Conservation (phyloP, 2,888 invertebrate species). For the Parascotia fuliginaria region DNA sequence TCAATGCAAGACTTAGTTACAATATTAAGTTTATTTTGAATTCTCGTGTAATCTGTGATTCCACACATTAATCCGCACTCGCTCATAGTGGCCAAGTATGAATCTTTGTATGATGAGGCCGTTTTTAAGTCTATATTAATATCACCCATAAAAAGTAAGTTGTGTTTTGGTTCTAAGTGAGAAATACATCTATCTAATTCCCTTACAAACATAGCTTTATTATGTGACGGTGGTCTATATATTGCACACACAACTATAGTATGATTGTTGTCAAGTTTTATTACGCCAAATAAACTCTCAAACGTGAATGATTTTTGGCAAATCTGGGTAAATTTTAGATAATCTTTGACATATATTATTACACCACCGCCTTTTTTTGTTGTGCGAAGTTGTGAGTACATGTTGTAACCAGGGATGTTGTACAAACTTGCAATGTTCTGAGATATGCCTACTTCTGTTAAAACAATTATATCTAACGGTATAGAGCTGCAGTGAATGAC, state of each 20-base stretch:
- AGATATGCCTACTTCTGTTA: background rate
- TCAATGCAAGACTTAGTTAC: slow-evolving; percentile 35
- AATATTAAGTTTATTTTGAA: slow-evolving; percentile 16
- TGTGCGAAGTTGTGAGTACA: background rate
- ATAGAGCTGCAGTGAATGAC: background rate
- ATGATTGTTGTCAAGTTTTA: background rate
- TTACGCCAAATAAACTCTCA: background rate
- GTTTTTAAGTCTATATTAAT: background rate
- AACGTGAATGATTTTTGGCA: background rate
- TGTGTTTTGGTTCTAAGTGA: background rate
- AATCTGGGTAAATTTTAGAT: background rate
- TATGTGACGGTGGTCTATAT: background rate
- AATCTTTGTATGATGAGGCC: background rate
- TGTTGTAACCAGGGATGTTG: background rate
- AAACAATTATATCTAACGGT: background rate
- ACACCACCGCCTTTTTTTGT: background rate
- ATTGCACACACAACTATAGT: background rate
- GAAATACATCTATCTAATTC: background rate
- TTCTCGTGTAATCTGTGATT: slow-evolving; percentile 17
- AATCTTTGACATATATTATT: background rate
- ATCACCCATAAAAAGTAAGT: background rate
- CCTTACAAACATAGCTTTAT: background rate
- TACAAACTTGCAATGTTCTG: background rate
- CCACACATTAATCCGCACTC: background rate
- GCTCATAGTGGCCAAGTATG: background rate